Evolutionary conservation across 2,888 invertebrate genomes (phyloP), one percentile per base, ranked within the genome.

Genomic region (Carabus problematicus): DNA sequence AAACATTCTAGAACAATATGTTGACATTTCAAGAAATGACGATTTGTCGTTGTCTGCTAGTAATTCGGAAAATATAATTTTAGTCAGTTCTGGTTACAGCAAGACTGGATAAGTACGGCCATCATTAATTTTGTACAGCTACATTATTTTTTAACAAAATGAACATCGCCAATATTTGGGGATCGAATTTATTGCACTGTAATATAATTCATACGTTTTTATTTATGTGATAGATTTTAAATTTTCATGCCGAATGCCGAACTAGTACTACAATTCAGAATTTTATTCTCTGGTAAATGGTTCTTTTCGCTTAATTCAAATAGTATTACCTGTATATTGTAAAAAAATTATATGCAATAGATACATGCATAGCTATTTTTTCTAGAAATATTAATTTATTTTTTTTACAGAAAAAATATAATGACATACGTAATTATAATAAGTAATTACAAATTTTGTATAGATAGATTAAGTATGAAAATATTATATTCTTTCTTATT

Each of bases 51-150:
- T 29, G 29, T 12, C 47, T 47, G 70, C 71, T 54, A 72, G 72
- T 9, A 72, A 75, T 7, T 74, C 75, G n/a, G 41, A 70, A 14
- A 63, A 72, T 55, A 69, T 67, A 63, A 71, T 77, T 67, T 73
- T 70, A 43, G 74, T 76, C 54, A 77, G 72, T 73, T 74, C 77
- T 45, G 77, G 76, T 62, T 75, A 76, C 70, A 77, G 77, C 72
- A 78, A 78, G 76, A 77, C 78, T 76, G 78, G 75, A 47, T 73
- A 71, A 72, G 70, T 72, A 72, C 67, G 72, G 74, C 74, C 74
- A 74, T 74, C 71, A 19, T 58, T 54, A 63, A 41, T 19, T 60
- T 14, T 67, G 67, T 67, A 67, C 64, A 64, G 64, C 12, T 64
- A 55, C 18, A 52, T 67, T 67, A 58, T 58, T 64, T 42, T 55